A percentile compares a stretch with the other conserved stretches of the same genome.
These are phyloP conservation scores for Idaea straminata DNA, from an alignment of 2,888 invertebrate species.

Conservation along the genomic window DNA sequence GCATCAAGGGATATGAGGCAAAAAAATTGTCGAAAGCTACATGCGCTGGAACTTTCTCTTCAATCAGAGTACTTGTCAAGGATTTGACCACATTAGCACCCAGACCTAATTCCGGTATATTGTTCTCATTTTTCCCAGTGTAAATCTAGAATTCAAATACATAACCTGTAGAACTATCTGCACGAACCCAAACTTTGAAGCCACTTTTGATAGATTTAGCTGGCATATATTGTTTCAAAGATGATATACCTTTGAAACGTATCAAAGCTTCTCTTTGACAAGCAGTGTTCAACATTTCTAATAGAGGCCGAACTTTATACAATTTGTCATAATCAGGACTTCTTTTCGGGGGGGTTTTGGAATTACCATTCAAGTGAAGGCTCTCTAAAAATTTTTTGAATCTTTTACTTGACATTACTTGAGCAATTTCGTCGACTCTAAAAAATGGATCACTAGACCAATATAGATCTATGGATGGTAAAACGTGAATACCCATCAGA, in stretches of 20 bases:
- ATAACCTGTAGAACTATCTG: conserved; percentile 24
- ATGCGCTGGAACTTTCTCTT: conserved; percentile 12
- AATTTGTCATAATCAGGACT: conserved; percentile 16
- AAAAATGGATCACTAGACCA: conserved; percentile 19
- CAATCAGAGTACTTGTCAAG: conserved; percentile 12
- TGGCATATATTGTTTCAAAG: conserved; percentile 19
- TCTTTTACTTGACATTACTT: conserved; percentile 15
- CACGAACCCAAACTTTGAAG: conserved; percentile 26
- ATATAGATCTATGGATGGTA: conserved; percentile 16
- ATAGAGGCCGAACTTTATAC: conserved; percentile 20
- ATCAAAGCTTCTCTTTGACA: conserved; percentile 21
- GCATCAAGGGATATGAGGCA: conserved; percentile 15
- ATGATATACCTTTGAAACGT: conserved; percentile 24
- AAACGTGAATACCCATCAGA: conserved; percentile 15
- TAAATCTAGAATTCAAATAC: conserved; percentile 26
- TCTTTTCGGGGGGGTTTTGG: conserved; percentile 14
- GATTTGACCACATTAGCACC: conserved; percentile 20
- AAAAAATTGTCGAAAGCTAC: conserved; percentile 18
- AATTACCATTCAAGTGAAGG: conserved; percentile 15
- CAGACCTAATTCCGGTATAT: conserved; percentile 13
- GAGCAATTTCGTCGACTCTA: conserved; percentile 15
- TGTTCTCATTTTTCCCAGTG: conserved; percentile 24
- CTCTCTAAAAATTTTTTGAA: conserved; percentile 13
- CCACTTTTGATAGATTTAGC: conserved; percentile 26
- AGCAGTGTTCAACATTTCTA: conserved; percentile 14